These are phyloP conservation scores for Alcedo atthis DNA, from an alignment of 2,797 vertebrate genomes.

Conservation along the genomic window DNA sequence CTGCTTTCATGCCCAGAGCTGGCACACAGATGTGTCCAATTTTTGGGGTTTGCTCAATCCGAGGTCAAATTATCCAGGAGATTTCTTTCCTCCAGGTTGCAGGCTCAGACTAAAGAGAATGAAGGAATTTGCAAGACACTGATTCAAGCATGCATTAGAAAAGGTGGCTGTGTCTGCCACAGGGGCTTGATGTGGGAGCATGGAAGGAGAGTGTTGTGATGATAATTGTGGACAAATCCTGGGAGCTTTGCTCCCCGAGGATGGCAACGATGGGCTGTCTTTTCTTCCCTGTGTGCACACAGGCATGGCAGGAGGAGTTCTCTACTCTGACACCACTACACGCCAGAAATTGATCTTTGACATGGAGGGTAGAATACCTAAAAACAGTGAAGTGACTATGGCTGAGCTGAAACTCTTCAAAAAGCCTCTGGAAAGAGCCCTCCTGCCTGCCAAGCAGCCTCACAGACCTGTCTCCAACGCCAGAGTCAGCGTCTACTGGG, in stretches of 20 bases:
- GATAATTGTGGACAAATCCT: not conserved
- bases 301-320: slow-evolving; percentile 86
- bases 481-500: slow-evolving; percentile 92
- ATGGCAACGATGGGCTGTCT: not conserved
- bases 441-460: slow-evolving; percentile 75
- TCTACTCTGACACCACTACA: slow-evolving; percentile 84
- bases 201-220: not conserved
- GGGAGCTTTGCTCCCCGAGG: not conserved
- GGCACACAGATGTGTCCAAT: not conserved
- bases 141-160: slow-evolving; percentile 30
- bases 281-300: not conserved
- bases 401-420: slow-evolving; percentile 95
- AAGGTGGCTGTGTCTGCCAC: not conserved
- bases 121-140: slow-evolving; percentile 16
- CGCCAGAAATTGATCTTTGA: slow-evolving; percentile 87
- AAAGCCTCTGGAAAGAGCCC: slow-evolving; percentile 80
- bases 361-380: slow-evolving; percentile 90
- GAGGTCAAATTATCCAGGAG: not conserved
- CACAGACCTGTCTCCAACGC: slow-evolving; percentile 85
- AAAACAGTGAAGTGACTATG: slow-evolving; percentile 93
- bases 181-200: not conserved
- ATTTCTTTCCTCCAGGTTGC: not conserved
- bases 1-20: not conserved
- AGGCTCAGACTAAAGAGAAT: not conserved
- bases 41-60: not conserved